phyloP scores from a whole-genome alignment of 2,888 invertebrate genomes.

The Yponomeuta plumbellus region DNA sequence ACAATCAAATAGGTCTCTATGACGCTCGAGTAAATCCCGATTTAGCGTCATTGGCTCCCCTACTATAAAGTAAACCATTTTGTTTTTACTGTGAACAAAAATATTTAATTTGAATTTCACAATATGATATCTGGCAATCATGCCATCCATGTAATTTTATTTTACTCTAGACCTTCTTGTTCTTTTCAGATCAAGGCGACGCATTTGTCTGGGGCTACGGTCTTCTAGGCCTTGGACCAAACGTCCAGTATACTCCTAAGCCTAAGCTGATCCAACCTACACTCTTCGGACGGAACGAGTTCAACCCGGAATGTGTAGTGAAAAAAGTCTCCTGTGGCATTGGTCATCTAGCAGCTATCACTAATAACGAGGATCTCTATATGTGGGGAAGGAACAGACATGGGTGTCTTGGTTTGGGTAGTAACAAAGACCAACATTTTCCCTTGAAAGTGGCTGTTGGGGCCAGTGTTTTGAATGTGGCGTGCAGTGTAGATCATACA shows the following conservation, averaged over 20 bases:
- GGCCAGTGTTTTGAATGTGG: conserved; percentile 83
- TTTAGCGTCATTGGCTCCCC: no score
- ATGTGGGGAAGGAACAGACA: conserved; percentile 94
- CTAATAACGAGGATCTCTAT: conserved; percentile 88
- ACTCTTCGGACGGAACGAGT: conserved; percentile 91
- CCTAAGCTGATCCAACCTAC: conserved; percentile 87
- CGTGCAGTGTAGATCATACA: conserved; percentile 92
- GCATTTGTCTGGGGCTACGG: conserved; percentile 97
- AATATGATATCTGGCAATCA: no score
- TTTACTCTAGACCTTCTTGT: not conserved
- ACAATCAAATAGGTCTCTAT: no score
- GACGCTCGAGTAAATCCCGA: no score
- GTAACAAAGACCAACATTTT: conserved; percentile 88
- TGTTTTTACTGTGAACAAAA: no score
- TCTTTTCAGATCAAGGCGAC: conserved; percentile 81
- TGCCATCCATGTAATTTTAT: no score
- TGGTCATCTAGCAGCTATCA: conserved; percentile 86
- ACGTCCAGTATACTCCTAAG: conserved; percentile 77
- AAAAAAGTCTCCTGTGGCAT: conserved; percentile 82
- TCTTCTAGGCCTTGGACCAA: conserved; percentile 91
- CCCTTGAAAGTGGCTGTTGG: conserved; percentile 90
- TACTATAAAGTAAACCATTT: no score
- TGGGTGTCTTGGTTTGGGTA: conserved; percentile 90
- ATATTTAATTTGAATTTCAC: no score
- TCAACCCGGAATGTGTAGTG: conserved; percentile 82